Base-by-base conservation (phyloP, 2,797 vertebrate genomes). In the Epinephelus malabaricus region DNA sequence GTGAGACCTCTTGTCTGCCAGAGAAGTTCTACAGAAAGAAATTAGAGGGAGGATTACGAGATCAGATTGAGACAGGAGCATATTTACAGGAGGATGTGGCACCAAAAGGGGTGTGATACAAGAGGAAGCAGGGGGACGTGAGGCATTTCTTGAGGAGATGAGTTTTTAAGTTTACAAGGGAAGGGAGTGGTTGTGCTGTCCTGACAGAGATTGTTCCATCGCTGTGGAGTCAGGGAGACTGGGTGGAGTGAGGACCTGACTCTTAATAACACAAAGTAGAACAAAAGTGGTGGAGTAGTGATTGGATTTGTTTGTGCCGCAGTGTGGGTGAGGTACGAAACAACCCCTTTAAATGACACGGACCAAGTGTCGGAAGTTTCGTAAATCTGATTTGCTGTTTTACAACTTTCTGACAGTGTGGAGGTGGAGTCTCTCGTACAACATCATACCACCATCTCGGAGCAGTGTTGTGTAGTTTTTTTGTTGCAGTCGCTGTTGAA, bases 81-180 rank as follows among this genome's bases (percentile, higher is more conserved):
- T 81, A 77, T 86, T 73, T 88, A 75, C 53, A 60, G 81, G 64
- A 78, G 65, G 78, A 79, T 78, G 38, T 79, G 69, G 38, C 68
- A 71, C 67, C 62, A 67, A 66, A 72, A 53, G 17, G 15, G 54
- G 50, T 77, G 64, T 76, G 81, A 85, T 83, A 69, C 49, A 49
- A 79, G 72, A 53, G 82, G 65, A 73, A 82, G 74, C 19, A 25
- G 19, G 2, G 61, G 70, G 71, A 84, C 6, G 45, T 84, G 78
- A 80, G 62, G 70, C 77, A 78, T 82, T 86, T 90, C 76, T 78
- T 59, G 61, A 85, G 60, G 70, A 88, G 83, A 85, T 84, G 76
- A 83, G 74, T 69, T 85, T 60, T 84, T 67, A 78, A 55, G 46
- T 86, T 84, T 79, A 78, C 69, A 83, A 73, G 73, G 43, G 63